Evolutionary conservation across 2,888 invertebrate genomes (phyloP), one percentile per base, ranked within the genome.

Genomic region (Tortrix viridana): DNA sequence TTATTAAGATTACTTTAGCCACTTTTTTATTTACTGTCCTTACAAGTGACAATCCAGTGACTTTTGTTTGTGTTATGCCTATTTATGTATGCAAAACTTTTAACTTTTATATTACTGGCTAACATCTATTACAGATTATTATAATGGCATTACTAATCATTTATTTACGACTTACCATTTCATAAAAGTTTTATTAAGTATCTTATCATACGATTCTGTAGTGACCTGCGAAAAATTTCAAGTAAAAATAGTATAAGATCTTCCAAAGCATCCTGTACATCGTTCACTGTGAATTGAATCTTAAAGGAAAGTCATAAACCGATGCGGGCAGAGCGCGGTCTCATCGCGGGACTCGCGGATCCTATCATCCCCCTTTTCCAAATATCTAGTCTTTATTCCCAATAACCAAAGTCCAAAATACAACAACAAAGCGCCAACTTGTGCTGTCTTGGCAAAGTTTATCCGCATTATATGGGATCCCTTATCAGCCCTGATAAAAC

Each of bases 401-500:
- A n/a, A 9, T 12, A 18, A 6, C 19, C 20, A 56, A 47, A 37
- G 38, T 57, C 16, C 38, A 32, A 14, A 20, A 26, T 62, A n/a
- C 7, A 14, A 3, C 5, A 18, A 18, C 20, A 58, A 20, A 18
- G 16, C 9, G 22, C 18, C 6, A 19, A 26, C 26, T 46, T 23
- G 41, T 4, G 4, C 22, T 53, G 38, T 23, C 18, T 19, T 20
- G 20, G 16, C 26, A 9, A 16, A 26, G 19, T 22, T 20, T 20
- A 48, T 49, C 47, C 22, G 46, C 46, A 43, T 49, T 47, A 79
- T 53, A 81, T 76, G 65, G 71, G 67, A 73, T 72, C 72, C 75
- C 79, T 84, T 85, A 85, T 85, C 84, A 77, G 71, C 73, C 66
- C 82, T 82, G 89, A 88, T 89, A 88, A 87, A 86, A 85, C 84